phyloP scores from a whole-genome alignment of 2,113 vertebrate genomes.

The Heteronetta atricapilla region DNA sequence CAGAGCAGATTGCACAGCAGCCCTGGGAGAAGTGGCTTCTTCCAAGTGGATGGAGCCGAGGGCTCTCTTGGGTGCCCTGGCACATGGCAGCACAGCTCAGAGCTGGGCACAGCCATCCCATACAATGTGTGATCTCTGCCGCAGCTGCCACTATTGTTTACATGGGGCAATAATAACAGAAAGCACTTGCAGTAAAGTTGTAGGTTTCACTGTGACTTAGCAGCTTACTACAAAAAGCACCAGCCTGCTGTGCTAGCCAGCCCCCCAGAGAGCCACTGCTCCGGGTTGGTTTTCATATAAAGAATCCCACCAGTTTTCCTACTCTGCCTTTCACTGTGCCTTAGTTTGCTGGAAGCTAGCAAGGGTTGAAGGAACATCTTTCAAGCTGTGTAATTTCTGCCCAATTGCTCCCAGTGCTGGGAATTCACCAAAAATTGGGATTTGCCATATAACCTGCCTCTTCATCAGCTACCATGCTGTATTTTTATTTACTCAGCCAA shows the following conservation, averaged over 20 bases:
- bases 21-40: background rate
- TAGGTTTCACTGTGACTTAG: background rate
- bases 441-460: background rate
- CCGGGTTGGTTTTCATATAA: background rate
- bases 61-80: rapidly evolving
- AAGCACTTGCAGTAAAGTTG: background rate
- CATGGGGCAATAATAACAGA: background rate
- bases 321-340: background rate
- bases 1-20: background rate
- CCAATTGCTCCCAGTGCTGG: background rate
- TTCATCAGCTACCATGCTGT: background rate
- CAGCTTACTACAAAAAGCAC: background rate
- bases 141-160: background rate
- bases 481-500: background rate
- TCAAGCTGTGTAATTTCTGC: background rate
- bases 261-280: background rate
- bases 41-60: background rate
- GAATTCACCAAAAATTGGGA: background rate
- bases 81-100: background rate
- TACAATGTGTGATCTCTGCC: background rate
- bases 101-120: background rate
- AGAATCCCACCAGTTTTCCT: background rate
- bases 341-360: background rate
- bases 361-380: background rate
- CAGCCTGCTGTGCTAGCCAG: rapidly evolving